Evolutionary conservation across 2,888 invertebrate species (phyloP).

Genomic region (Adelognathus sp.): DNA sequence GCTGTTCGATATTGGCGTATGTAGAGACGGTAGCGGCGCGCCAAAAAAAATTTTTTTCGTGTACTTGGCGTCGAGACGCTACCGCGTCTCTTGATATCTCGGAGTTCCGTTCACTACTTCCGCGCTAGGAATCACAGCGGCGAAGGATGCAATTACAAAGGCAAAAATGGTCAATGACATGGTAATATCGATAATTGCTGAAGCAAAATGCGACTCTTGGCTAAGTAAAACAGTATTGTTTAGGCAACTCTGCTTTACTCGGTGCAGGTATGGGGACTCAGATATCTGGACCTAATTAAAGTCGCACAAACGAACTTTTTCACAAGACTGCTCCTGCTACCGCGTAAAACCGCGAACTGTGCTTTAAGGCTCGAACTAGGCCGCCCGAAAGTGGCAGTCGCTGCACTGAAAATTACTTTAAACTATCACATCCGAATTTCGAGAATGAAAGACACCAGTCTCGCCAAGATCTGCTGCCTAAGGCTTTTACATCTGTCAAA

Average conservation of each 20-base stretch:
- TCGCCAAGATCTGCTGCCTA: constrained; percentile 8
- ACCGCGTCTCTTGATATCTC: no score
- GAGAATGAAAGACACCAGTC: background rate
- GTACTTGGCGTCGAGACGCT: no score
- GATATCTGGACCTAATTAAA: constrained; percentile 34
- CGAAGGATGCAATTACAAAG: background rate
- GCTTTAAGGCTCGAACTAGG: constrained; percentile 16
- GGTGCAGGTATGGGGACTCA: constrained; percentile 15
- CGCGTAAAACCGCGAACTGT: background rate
- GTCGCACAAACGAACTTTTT: constrained; percentile 31
- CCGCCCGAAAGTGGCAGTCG: background rate
- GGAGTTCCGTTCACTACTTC: background rate
- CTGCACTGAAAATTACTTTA: background rate
- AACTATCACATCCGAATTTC: background rate
- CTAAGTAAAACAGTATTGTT: constrained; percentile 5
- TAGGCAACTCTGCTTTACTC: constrained; percentile 1
- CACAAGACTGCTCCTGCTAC: constrained; percentile 17
- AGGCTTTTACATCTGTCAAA: background rate
- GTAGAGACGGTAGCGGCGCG: no score
- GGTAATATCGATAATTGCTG: background rate
- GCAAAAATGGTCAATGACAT: background rate
- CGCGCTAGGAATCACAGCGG: background rate
- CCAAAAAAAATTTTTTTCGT: no score
- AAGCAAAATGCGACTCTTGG: constrained; percentile 29
- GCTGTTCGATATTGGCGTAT: no score